Percentiles rank a stretch among this genome's conserved stretches.
Conservation (phyloP, 2,797 vertebrate genomes). For the Orientallactaga sibirica region DNA sequence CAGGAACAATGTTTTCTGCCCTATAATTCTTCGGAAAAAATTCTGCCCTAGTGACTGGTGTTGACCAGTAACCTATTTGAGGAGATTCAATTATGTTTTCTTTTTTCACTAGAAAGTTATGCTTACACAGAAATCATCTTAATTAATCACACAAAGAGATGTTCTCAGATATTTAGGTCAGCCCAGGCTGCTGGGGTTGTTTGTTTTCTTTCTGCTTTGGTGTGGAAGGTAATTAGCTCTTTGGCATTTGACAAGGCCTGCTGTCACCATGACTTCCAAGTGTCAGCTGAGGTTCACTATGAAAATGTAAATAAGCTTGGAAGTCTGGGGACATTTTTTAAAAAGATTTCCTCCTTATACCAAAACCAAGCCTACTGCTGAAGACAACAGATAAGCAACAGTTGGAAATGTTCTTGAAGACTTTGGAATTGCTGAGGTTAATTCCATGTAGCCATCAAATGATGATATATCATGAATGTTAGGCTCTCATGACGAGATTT, state of each 20-base stretch:
- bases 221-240: background rate
- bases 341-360: background rate
- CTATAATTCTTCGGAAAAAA: background rate
- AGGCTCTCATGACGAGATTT: background rate
- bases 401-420: background rate
- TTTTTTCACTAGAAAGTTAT: background rate
- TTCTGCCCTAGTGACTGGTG: background rate
- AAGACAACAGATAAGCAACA: background rate
- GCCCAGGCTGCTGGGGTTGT: background rate
- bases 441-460: background rate
- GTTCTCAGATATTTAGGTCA: slow-evolving; percentile 3
- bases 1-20: background rate
- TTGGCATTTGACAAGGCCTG: slow-evolving; percentile 1
- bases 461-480: too few species aligned
- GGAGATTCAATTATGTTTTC: background rate
- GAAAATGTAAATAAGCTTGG: background rate
- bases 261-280: background rate
- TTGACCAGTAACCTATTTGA: background rate
- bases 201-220: background rate
- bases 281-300: background rate
- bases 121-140: background rate
- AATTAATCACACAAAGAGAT: background rate
- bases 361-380: background rate
- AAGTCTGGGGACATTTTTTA: background rate
- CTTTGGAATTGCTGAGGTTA: background rate